Evolutionary conservation across 2,113 vertebrate species (phyloP).

Genomic region (Lepisosteus oculatus): DNA sequence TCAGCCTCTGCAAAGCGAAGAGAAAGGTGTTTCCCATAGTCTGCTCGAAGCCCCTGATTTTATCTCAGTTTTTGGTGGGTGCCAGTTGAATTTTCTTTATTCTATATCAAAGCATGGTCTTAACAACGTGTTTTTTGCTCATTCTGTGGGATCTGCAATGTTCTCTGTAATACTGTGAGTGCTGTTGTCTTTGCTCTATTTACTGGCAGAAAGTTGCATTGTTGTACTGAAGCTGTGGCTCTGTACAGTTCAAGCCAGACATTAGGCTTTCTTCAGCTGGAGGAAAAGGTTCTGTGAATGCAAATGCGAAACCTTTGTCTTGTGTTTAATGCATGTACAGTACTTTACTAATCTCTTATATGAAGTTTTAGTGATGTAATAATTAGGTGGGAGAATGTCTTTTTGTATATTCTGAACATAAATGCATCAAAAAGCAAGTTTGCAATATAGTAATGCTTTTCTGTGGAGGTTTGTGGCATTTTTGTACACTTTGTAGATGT

Average conservation of each 20-base stretch:
- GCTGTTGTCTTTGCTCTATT: neutral
- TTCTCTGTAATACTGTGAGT: constrained; percentile 10
- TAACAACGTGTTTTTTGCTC: neutral
- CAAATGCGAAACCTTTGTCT: neutral
- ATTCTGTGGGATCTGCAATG: constrained; percentile 10
- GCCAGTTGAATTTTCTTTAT: constrained; percentile 42
- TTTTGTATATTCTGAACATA: neutral
- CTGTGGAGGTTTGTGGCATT: too few species aligned
- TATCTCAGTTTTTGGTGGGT: constrained; percentile 63
- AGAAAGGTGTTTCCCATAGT: constrained; percentile 60
- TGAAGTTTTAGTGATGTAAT: neutral
- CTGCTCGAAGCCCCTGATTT: constrained; percentile 53
- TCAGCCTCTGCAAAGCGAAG: constrained; percentile 67
- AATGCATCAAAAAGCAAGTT: too few species aligned
- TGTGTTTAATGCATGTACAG: neutral
- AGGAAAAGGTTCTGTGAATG: neutral
- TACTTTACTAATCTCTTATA: too few species aligned
- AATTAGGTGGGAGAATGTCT: neutral
- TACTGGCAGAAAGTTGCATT: neutral
- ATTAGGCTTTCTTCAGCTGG: neutral
- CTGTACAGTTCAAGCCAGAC: neutral
- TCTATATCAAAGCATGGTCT: constrained; percentile 20
- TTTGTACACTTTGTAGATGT: too few species aligned
- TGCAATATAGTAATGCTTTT: too few species aligned
- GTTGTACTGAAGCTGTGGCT: neutral